Evolutionary conservation across 2,113 vertebrate species (phyloP).

Genomic region (Chascanopsetta lugubris): DNA sequence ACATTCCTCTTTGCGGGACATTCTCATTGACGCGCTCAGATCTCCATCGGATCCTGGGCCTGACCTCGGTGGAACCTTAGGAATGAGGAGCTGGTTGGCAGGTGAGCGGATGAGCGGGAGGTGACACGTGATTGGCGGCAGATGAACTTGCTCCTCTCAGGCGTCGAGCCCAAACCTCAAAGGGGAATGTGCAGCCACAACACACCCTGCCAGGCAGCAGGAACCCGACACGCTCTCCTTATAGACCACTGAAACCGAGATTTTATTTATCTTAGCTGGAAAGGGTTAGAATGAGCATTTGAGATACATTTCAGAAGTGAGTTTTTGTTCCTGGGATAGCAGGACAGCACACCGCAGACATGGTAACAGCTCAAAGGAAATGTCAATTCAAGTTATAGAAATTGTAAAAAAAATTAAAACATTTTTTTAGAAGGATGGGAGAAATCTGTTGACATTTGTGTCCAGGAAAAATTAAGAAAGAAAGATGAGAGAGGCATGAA

Average conservation of each 20-base stretch:
- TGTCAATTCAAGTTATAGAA: too few relatives aligned
- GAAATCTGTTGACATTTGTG: too few relatives aligned
- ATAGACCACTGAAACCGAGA: conserved; percentile 25
- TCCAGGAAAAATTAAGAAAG: too few relatives aligned
- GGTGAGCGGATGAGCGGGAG: conserved; percentile 52
- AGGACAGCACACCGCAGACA: too few relatives aligned
- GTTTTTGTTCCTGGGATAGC: too few relatives aligned
- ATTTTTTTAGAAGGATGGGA: too few relatives aligned
- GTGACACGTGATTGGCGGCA: conserved; percentile 23
- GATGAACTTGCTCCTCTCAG: conserved; percentile 23
- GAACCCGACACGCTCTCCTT: conserved; percentile 41
- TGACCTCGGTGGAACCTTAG: conserved; percentile 56
- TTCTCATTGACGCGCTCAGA: conserved; percentile 37
- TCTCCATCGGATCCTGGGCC: conserved; percentile 26
- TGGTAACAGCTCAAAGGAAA: too few relatives aligned
- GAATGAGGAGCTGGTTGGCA: conserved; percentile 62
- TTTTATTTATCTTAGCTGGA: conserved; percentile 28
- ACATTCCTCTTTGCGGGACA: conserved; percentile 8
- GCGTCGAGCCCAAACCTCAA: conserved; percentile 23
- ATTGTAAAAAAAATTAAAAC: too few relatives aligned
- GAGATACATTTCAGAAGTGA: background rate
- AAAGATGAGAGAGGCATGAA: too few relatives aligned
- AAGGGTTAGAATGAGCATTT: background rate
- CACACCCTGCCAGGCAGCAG: conserved; percentile 27
- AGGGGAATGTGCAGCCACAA: conserved; percentile 55